Evolutionary conservation across 1,140 invertebrate genomes (phyloP), one percentile per base, ranked within the genome.

Genomic region (Diachasmimorpha longicaudata): DNA sequence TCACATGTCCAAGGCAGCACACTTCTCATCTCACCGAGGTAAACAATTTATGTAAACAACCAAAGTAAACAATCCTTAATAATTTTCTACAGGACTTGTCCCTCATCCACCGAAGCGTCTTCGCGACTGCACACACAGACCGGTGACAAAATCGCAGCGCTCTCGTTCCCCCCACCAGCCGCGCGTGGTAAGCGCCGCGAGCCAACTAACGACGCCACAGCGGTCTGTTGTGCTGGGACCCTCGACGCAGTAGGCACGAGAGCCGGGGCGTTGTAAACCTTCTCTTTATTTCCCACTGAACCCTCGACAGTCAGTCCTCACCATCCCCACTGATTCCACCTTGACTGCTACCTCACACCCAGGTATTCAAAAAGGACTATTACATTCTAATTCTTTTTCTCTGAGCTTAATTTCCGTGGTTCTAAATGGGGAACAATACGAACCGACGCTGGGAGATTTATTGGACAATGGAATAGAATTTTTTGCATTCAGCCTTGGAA

Each of bases 101-200:
- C 39, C 39, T 42, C 39, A 13, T 42, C 39, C 9, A 42, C 39
- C 4, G 36, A 67, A 71, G 19, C 36, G 14, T 75, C 71, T 44
- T 42, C 71, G 52, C n/a, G 46, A 75, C 37, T 23, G 77, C 52
- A 25, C 19, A 16, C 46, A 19, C 11, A 70, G 72, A 42, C 16
- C 52, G 42, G 66, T 48, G 71, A 81, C 72, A 73, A 77, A 78
- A 78, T 66, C 75, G 75, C 11, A 6, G 9, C 72, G 78, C 36
- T 74, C 72, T 46, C 66, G 36, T 23, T 74, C 72, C 39, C 39
- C 52, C 16, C 52, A 21, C 70, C 70, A n/a, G 37, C 66, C 75
- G 66, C 71, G 77, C 85, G 82, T 78, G 80, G 72, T 76, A 82
- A 85, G 80, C 81, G 86, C 83, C 85, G 85, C 85, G 79, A 87